Evolutionary conservation across 2,113 vertebrate species (phyloP), one percentile per base, ranked within the genome.

Genomic region (Galeopterus variegatus): DNA sequence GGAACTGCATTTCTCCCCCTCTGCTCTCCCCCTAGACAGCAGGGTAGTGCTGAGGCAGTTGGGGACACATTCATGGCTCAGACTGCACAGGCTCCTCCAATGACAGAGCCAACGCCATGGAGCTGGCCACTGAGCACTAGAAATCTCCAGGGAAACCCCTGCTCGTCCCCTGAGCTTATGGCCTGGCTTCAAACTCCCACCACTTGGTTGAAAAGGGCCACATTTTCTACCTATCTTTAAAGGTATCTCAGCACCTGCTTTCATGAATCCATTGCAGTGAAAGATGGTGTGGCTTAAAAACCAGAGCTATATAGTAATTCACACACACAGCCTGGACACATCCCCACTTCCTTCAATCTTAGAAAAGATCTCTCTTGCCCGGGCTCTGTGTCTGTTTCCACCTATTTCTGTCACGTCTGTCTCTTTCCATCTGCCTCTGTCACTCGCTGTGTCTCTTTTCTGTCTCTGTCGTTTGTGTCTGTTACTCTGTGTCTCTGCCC

Each of bases 361-460:
- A 6, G 23, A 85, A 73, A 56, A 56, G 54, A 56, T 28, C 48
- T 60, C 82, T 75, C 58, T 8, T 19, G 45, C 60, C 70, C n/a
- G 1, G 2, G 1, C 67, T 79, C 70, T 12, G 13, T 33, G 56
- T 69, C 73, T 48, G 45, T 12, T 23, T 52, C 70, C 26, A 69
- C 58, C 48, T 56, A n/a, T 56, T 93, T 83, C 91, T 75, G 48
- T 83, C 62, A n/a, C 64, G 75, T 72, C 67, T 69, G 58, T 94
- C 84, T 93, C 91, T 92, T 93, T 60, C 80, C 69, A 77, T 80
- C 84, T 62, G 64, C 60, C 86, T 73, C 92, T 62, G 8, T 73
- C 7, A 7, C 62, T 23, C 0, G 8, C 89, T 58, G 60, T 0
- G 33, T 45, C 83, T 94, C 45, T 76, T 56, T 72, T 60, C 89